Percentiles rank a stretch among this genome's conserved stretches.
phyloP scores from a whole-genome alignment of 2,888 invertebrate species.

The Notodonta ziczac region DNA sequence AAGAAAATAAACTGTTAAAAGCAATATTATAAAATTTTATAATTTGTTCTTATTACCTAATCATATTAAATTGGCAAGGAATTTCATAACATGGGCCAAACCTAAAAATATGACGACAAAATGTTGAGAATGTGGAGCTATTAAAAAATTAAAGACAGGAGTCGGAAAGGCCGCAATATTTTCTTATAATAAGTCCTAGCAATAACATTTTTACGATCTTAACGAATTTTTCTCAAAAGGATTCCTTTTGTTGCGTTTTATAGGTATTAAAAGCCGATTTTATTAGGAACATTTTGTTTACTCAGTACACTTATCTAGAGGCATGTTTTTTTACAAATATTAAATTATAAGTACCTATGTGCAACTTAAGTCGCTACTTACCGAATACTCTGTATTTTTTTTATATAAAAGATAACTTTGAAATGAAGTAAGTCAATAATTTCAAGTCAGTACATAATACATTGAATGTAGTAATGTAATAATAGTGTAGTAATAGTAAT shows the following conservation, averaged over 20 bases:
- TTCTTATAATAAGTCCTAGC: constrained; percentile 53
- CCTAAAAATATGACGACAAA: constrained; percentile 7
- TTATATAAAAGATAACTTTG: too few relatives aligned
- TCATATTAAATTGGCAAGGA: background rate
- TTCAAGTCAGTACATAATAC: too few relatives aligned
- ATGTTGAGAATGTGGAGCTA: constrained; percentile 14
- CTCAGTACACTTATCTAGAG: background rate
- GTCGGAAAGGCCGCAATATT: constrained; percentile 55
- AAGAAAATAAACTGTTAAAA: constrained; percentile 7
- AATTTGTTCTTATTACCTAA: too few relatives aligned
- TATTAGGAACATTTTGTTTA: constrained; percentile 1
- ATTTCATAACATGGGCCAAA: background rate
- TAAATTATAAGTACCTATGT: too few relatives aligned
- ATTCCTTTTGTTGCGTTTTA: constrained; percentile 43
- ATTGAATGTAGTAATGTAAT: too few relatives aligned
- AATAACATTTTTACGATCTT: constrained; percentile 58
- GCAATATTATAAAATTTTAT: background rate
- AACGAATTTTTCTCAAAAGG: constrained; percentile 45
- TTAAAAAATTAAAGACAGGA: constrained; percentile 38
- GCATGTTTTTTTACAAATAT: too few relatives aligned
- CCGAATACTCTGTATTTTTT: too few relatives aligned
- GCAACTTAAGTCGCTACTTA: too few relatives aligned
- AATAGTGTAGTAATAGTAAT: too few relatives aligned
- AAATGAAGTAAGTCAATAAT: too few relatives aligned
- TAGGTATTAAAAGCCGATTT: constrained; percentile 13